A percentile compares a stretch with the other conserved stretches of the same genome.
phyloP scores from a whole-genome alignment of 2,888 invertebrate species.

The Hirtodrosophila trivittata region DNA sequence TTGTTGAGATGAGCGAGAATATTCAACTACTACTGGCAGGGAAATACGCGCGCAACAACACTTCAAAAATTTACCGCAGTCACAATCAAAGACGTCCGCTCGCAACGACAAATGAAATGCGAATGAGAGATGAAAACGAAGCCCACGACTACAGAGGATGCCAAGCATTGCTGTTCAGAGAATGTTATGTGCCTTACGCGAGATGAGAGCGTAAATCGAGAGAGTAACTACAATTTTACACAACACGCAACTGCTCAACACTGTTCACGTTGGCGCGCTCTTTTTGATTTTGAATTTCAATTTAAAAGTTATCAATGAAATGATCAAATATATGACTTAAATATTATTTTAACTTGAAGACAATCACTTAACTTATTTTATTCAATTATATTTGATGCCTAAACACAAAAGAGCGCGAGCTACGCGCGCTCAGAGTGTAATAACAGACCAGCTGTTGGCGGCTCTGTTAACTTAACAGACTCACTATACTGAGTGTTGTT shows the following conservation, averaged over 20 bases:
- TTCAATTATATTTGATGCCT: no score
- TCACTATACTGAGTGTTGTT: not conserved
- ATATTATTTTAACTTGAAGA: no score
- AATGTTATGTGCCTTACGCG: conserved; percentile 47
- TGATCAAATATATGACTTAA: no score
- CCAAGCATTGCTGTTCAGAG: conserved; percentile 29
- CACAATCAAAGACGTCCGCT: conserved; percentile 54
- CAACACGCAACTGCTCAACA: conserved; percentile 29
- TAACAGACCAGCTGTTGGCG: no score
- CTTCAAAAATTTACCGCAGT: conserved; percentile 48
- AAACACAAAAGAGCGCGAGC: no score
- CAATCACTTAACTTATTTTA: no score
- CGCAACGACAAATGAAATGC: conserved; percentile 64
- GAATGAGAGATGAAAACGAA: conserved; percentile 56
- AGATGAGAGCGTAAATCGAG: conserved; percentile 18
- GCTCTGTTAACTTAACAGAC: conserved; percentile 9
- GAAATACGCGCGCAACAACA: conserved; percentile 60
- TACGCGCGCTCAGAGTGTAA: no score
- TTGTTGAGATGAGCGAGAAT: conserved; percentile 66
- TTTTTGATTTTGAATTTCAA: no score
- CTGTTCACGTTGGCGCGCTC: not conserved
- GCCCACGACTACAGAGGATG: conserved; percentile 46
- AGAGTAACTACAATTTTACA: conserved; percentile 3
- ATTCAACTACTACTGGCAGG: conserved; percentile 35
- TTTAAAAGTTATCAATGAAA: no score